phyloP scores from a whole-genome alignment of 2,888 invertebrate species.

The Leptopilina drosophilae region DNA sequence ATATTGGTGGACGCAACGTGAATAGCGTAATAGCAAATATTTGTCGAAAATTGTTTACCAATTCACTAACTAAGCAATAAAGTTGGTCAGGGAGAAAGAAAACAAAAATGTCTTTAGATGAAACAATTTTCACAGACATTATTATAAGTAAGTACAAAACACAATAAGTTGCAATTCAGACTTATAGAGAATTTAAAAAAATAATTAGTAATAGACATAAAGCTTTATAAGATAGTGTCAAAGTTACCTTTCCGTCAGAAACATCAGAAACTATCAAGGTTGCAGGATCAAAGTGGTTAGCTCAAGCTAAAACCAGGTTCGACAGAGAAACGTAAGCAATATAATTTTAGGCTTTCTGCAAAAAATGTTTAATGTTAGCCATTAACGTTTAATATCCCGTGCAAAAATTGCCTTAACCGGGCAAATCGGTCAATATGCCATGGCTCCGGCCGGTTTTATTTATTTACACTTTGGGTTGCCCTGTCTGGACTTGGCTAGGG shows the following conservation, averaged over 20 bases:
- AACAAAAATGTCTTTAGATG: neutral
- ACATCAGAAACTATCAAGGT: neutral
- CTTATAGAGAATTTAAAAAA: neutral
- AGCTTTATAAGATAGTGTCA: neutral
- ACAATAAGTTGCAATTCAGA: neutral
- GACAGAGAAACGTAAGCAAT: slow-evolving; percentile 2
- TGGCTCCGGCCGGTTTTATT: no score
- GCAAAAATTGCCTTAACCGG: no score
- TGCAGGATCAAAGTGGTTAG: neutral
- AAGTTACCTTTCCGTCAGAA: neutral
- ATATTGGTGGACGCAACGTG: no score
- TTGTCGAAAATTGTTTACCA: neutral
- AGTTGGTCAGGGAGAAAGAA: neutral
- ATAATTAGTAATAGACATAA: neutral
- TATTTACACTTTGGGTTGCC: no score
- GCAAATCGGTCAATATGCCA: no score
- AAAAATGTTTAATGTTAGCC: no score
- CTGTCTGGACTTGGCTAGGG: no score
- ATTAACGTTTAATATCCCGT: no score
- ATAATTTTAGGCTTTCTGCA: no score
- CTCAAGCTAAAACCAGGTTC: neutral
- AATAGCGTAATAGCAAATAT: no score
- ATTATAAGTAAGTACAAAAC: neutral
- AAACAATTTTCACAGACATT: neutral
- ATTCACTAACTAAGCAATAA: neutral